phyloP scores from a whole-genome alignment of 2,113 vertebrate genomes.

The Dolichallabes microphthalmus region DNA sequence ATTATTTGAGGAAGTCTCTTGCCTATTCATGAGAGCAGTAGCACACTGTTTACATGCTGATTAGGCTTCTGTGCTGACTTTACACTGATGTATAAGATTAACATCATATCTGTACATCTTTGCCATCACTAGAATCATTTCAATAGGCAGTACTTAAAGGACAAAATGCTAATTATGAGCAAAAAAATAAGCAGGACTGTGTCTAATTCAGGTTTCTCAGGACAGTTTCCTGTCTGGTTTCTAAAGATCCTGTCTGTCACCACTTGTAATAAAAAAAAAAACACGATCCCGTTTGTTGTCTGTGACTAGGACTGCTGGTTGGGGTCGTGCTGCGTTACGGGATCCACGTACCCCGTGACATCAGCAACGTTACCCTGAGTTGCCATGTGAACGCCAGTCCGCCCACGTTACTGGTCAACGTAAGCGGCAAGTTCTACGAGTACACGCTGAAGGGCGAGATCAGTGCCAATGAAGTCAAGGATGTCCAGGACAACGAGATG shows the following conservation, averaged over 20 bases:
- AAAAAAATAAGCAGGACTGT: neutral
- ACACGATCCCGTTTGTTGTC: neutral
- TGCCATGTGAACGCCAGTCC: conserved; percentile 89
- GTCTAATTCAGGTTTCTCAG: neutral
- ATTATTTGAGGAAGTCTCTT: neutral
- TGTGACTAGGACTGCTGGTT: conserved; percentile 82
- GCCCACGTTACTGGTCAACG: conserved; percentile 87
- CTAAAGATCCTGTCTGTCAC: neutral
- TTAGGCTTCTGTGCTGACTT: neutral
- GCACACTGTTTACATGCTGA: neutral
- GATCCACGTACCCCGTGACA: conserved; percentile 86
- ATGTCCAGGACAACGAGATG: conserved; percentile 93
- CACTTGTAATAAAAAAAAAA: neutral
- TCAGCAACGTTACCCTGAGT: conserved; percentile 83
- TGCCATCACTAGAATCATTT: too few species aligned
- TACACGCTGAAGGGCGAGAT: conserved; percentile 95
- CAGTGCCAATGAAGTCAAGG: conserved; percentile 77
- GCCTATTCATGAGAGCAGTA: neutral
- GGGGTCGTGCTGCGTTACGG: conserved; percentile 91
- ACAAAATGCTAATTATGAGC: neutral
- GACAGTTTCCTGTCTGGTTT: neutral
- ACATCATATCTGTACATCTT: neutral
- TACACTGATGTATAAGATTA: neutral
- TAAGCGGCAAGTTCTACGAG: conserved; percentile 93
- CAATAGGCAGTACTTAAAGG: neutral